Conservation (phyloP, 2,888 invertebrate genomes). For the Ethmia dodecea region DNA sequence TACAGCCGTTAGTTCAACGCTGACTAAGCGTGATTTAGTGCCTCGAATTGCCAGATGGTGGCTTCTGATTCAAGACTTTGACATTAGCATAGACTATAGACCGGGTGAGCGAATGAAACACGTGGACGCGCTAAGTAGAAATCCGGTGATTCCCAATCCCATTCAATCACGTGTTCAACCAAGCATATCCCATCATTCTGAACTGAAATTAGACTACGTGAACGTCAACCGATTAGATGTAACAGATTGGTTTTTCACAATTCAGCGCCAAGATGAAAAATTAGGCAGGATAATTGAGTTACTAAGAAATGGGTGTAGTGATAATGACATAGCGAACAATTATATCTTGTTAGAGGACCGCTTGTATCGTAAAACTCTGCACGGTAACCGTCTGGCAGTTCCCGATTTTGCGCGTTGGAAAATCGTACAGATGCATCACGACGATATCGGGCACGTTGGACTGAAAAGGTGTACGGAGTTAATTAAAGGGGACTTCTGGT, state of each 20-base stretch:
- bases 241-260: conserved; percentile 23
- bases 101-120: neutral
- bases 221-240: conserved; percentile 8
- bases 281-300: conserved; percentile 15
- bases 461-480: conserved; percentile 21
- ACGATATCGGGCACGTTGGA: conserved; percentile 34
- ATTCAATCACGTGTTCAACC: neutral
- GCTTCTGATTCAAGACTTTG: neutral
- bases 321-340: conserved; percentile 17
- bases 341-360: conserved; percentile 15
- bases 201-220: conserved; percentile 4
- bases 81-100: neutral
- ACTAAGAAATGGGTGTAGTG: conserved; percentile 10
- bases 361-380: conserved; percentile 20
- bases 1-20: neutral
- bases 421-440: conserved; percentile 30
- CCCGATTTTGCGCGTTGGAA: conserved; percentile 28
- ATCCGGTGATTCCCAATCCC: conserved; percentile 14
- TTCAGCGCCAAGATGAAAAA: conserved; percentile 20
- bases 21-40: neutral
- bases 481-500: conserved; percentile 31
- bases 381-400: conserved; percentile 27
- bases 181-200: too few relatives aligned
- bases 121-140: conserved; percentile 3
- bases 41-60: neutral